Evolutionary conservation across 1,140 invertebrate genomes (phyloP).

Genomic region (Conus ventricosus): DNA sequence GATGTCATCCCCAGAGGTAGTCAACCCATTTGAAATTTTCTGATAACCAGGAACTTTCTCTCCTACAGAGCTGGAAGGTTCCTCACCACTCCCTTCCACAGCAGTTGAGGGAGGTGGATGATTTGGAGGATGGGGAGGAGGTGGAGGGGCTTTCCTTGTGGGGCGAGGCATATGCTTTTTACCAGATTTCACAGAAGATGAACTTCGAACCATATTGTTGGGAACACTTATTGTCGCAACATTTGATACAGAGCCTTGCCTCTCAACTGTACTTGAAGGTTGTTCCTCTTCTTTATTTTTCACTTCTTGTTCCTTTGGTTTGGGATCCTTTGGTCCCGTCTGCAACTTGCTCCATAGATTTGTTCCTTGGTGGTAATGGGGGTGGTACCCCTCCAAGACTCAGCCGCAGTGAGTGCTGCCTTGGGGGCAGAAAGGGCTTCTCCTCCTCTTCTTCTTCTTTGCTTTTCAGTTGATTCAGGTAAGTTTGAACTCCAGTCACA

Average conservation of each 20-base stretch:
- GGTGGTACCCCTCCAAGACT: slow-evolving; percentile 35
- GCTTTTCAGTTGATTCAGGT: slow-evolving; percentile 30
- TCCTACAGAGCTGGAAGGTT: neutral
- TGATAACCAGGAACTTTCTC: neutral
- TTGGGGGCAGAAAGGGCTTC: slow-evolving; percentile 43
- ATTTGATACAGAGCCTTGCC: neutral
- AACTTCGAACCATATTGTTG: neutral
- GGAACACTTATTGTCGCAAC: neutral
- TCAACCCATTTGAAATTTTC: slow-evolving; percentile 12
- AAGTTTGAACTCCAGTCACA: slow-evolving; percentile 46
- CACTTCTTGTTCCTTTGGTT: neutral
- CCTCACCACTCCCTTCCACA: no score
- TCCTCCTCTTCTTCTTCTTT: slow-evolving; percentile 28
- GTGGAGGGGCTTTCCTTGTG: slow-evolving; percentile 46
- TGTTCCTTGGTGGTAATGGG: slow-evolving; percentile 49
- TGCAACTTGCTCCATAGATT: slow-evolving; percentile 19
- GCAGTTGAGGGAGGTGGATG: slow-evolving; percentile 15
- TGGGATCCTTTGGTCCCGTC: neutral
- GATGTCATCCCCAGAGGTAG: neutral
- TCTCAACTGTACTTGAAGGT: neutral
- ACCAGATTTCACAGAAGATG: slow-evolving; percentile 4
- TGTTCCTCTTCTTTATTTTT: neutral
- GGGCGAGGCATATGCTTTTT: slow-evolving; percentile 38
- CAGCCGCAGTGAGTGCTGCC: slow-evolving; percentile 44
- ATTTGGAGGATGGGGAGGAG: slow-evolving; percentile 36